Evolutionary conservation across 2,888 invertebrate genomes (phyloP), one percentile per base, ranked within the genome.

Genomic region (Heterodera filipjevi): DNA sequence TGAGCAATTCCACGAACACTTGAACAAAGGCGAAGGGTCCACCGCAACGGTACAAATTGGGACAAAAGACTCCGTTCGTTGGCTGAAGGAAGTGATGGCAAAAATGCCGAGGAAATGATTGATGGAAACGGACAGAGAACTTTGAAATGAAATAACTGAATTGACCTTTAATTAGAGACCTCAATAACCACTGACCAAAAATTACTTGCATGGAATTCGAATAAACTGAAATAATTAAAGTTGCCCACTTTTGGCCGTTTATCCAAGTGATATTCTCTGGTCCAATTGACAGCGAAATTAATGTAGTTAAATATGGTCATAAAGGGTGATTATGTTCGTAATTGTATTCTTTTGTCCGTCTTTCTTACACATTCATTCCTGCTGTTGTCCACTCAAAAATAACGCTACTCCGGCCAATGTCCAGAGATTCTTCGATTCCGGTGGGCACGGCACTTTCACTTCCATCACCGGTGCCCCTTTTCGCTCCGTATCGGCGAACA

Each of bases 371-470:
- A 59, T 77, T 35, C 30, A 71, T 44, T 46, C 59, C 46, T 71
- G 30, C 27, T 78, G 75, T 10, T 39, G 39, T 59, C 59, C 59
- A n/a, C 30, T 53, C 30, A 79, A 53, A 33, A 83, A 83, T 44
- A 83, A 46, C 19, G 83, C 83, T 19, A 83, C 84, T 10, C 84
- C 82, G 27, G 83, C 79, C 46, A 85, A 44, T 33, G 75, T 85
- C 83, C 83, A 83, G 16, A 44, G 32, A 39, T 74, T 70, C 22
- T 81, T 77, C 53, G 83, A 71, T 14, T 33, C 71, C n/a, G 70
- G 49, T 16, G 39, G 32, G 32, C 83, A 83, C 10, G 85, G 84
- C 27, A 85, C 66, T 12, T 71, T 27, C 22, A 84, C 49, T 64
- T 76, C 39, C 12, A 66, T 35, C 16, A 83, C 72, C 5, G 81